These are phyloP conservation scores for Tenualosa ilisha DNA, from an alignment of 2,797 vertebrate genomes.

Conservation along the genomic window DNA sequence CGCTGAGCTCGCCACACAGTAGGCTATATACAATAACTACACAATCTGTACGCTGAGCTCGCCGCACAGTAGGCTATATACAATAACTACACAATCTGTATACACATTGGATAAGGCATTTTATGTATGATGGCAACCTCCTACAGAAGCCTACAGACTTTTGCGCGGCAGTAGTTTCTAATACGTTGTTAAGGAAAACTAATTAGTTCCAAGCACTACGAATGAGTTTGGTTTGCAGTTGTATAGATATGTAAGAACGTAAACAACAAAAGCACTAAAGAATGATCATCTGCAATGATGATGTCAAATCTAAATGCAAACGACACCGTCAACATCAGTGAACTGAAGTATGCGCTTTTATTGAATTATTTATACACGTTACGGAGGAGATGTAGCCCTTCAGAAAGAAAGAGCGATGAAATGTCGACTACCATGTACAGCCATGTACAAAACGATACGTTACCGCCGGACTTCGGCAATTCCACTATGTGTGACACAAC, in stretches of 20 bases:
- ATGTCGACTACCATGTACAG: background rate
- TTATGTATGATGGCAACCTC: conserved; percentile 49
- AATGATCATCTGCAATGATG: background rate
- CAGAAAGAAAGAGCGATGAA: background rate
- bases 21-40: too few species aligned
- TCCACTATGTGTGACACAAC: background rate
- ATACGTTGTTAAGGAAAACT: background rate
- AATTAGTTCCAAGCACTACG: conserved; percentile 4
- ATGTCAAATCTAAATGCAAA: background rate
- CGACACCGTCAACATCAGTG: background rate
- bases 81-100: conserved; percentile 38
- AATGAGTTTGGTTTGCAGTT: conserved; percentile 36
- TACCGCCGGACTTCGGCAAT: background rate
- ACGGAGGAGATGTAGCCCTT: background rate
- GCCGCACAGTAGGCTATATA: too few species aligned
- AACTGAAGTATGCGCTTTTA: background rate
- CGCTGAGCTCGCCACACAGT: conserved; percentile 37
- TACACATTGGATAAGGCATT: conserved; percentile 64
- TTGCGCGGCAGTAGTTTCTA: background rate
- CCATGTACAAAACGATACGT: background rate
- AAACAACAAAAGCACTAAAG: background rate
- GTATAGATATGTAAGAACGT: background rate
- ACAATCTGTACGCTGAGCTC: too few species aligned
- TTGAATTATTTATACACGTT: background rate
- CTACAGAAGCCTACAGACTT: conserved; percentile 35